Base-by-base conservation (phyloP, 2,797 vertebrate species). In the Atherinosoma microstoma region DNA sequence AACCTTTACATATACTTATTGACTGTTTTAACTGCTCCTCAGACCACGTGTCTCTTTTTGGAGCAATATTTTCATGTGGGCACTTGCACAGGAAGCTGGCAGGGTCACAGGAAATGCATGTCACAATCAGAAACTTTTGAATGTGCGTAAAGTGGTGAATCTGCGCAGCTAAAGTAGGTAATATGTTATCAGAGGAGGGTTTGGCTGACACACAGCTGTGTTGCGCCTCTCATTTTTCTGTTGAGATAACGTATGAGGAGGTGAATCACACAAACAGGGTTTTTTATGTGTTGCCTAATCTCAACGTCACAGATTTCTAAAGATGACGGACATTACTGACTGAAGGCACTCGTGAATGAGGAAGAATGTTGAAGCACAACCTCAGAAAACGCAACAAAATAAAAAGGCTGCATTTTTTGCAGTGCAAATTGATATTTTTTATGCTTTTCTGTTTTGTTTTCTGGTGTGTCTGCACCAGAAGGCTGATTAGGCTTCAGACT, bases 71-170 rank as follows among this genome's bases (percentile, higher is more conserved):
- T 68, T 76, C 24, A 67, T 69, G 67, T 27, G 42, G 40, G 1
- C 27, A 58, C 51, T 62, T 10, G 3, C 10, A 47, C 82, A 91
- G 91, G 89, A 93, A 93, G 85, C 67, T 45, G 42, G 53, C 70
- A 78, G 40, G 70, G 70, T 86, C 70, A 86, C 83, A 91, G 91
- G 90, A 93, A 91, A 69, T 45, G 69, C 53, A 67, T 95, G 92
- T 93, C 93, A 89, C 91, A 94, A 94, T 89, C 82, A 58, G 24
- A 76, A 76, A 90, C 66, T 87, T 92, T 91, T 82, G 67, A 49
- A 72, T 54, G 64, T 87, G 74, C 78, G 90, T 86, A 90, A 83
- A 82, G 2, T 42, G 75, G 32, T 57, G 80, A 60, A 53, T 56
- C 72, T 38, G 4, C 34, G 42, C 22, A 22, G 65, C 22, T 53